Base-by-base conservation (phyloP, 2,797 vertebrate species). In the Crossoptilon crossoptilon region DNA sequence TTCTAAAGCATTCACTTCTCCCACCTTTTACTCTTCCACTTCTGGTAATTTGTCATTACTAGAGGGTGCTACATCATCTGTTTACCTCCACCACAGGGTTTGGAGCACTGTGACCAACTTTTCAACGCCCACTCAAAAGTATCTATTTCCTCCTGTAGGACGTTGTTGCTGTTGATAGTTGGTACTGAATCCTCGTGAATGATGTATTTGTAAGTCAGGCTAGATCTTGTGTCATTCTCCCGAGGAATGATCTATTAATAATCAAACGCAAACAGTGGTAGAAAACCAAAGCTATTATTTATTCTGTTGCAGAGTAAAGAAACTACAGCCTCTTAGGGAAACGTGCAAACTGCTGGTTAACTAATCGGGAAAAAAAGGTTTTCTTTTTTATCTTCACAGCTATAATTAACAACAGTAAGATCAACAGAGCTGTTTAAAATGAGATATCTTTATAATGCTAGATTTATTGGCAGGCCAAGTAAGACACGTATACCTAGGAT, bases 161-260 rank as follows among this genome's bases (percentile, higher is more conserved):
- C 98, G 0, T 99, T 99, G 97, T 99, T 99, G 97, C 98, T 99
- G 98, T 98, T 99, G 96, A 99, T 97, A 0, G 97, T 98, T 0
- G 99, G 99, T 22, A 99, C 98, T 0, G 98, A 99, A 74, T 99
- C 99, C 96, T 99, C 99, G 1, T 99, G 99, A 95, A 99, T 99
- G 93, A 99, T 98, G 97, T 99, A 99, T 80, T 98, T 99, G 85
- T 99, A 99, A 21, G 98, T 99, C 74, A 99, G 95, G 92, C 99
- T 99, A 10, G 98, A 99, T 26, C 98, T 97, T 0, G 99, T 99
- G 72, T 99, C 98, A 2, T 99, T 99, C 90, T 99, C 98, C 93
- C 98, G 98, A 69, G 99, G 99, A 90, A 99, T 98, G 84, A 99
- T 99, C 99, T 99, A 84, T 37, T 31, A 60, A 63, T 53, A n/a